Base-by-base conservation (phyloP, 2,113 vertebrate genomes). In the Hippocampus barbouri region DNA sequence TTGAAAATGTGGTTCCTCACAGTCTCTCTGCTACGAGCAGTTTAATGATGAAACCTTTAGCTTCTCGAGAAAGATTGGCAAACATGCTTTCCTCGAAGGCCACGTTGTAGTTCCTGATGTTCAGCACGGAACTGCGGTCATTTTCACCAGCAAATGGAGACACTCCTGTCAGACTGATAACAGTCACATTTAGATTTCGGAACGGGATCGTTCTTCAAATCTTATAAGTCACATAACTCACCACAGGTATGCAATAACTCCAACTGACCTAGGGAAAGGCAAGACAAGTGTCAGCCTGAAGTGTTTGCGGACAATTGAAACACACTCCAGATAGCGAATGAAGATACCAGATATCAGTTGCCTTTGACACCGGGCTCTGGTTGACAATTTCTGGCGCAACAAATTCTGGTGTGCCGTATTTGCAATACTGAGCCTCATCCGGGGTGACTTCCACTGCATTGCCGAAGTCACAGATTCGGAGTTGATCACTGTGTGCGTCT, bases 111-210 rank as follows among this genome's bases (percentile, higher is more conserved):
- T 96, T 97, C 47, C 93, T 94, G 86, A 99, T 98, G 85, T 99
- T 99, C 83, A 98, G 92, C 59, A 98, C 67, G 0, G 97, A 97
- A 0, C 94, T 94, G 75, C 95, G 94, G 83, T 98, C 97, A 0
- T 97, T 97, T 80, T 98, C 96, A 0, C 97, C 96, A 49, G 96
- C 96, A 0, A 99, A 99, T 0, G 96, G 97, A 45, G 97, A 99
- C 76, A 99, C 95, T 30, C 97, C 96, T 0, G 96, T 98, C 81
- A 99, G 88, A 83, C 97, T 99, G 54, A 21, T 34, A 60, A 77
- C 25, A 86, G 69, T 2, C 71, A 72, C 0, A 70, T 1, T 38
- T 11, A 21, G 0, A 64, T 51, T 66, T 60, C 30, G 27, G 30
- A 9, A 68, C 2, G 4, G 16, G 40, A 16, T 6, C 2, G n/a